Evolutionary conservation across 2,113 vertebrate species (phyloP), one percentile per base, ranked within the genome.

Genomic region (Atractosteus spatula): DNA sequence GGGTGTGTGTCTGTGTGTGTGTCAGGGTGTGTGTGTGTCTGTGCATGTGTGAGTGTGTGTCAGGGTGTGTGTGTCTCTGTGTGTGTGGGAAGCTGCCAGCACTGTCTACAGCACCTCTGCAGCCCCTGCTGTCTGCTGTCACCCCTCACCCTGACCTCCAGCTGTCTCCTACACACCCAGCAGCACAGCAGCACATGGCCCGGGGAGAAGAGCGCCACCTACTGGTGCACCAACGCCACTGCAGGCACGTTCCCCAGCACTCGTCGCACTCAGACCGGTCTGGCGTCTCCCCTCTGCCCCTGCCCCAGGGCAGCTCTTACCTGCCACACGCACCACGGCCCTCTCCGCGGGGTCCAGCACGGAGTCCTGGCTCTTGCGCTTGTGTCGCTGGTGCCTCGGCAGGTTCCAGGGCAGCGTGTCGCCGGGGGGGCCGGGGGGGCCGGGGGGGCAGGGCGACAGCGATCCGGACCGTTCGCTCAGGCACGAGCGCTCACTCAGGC

Each of bases 331-430:
- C 79, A 99, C 96, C 68, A 99, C 96, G 0, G 97, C 97, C 76
- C 97, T 94, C 88, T 99, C 97, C 0, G 97, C 97, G 3, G 97
- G 97, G 88, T 99, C 97, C 87, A 99, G 89, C 86, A 99, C 97
- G 0, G 96, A 98, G 78, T 96, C 96, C 88, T 99, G 96, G 78
- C 95, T 97, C 85, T 97, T 96, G 84, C 97, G 80, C 84, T 99
- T 99, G 86, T 94, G 94, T 83, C 98, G 90, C 87, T 99, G 96
- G 0, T 99, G 97, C 61, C 96, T 93, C 69, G 97, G 94, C 80
- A 99, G 88, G 82, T 99, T 99, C 97, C 97, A 99, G 29, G 97
- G 97, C 78, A 99, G 70, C 8, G 97, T 99, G 88, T 99, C 97
- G 62, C 97, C 97, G 0, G 95, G 88, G 0, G 94, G 94, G 4